phyloP scores from a whole-genome alignment of 2,113 vertebrate genomes.

The Eptesicus fuscus region DNA sequence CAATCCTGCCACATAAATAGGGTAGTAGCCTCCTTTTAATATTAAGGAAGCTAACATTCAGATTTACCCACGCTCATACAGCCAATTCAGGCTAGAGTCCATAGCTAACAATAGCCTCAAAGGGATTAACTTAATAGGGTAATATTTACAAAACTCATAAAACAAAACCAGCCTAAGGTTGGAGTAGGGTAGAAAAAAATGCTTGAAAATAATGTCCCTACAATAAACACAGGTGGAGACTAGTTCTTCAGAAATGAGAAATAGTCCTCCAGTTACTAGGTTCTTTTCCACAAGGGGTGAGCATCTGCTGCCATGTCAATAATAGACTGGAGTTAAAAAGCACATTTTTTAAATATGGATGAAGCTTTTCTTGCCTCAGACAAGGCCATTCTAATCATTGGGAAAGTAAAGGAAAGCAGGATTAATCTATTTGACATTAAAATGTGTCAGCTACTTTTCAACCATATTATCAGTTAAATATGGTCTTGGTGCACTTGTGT shows the following conservation, averaged over 20 bases:
- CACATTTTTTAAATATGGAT: neutral
- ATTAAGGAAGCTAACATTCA: constrained; percentile 28
- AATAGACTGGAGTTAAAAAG: neutral
- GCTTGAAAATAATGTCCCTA: neutral
- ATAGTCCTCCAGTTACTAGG: neutral
- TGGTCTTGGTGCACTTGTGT: neutral
- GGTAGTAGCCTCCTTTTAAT: neutral
- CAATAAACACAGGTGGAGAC: neutral
- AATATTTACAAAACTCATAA: neutral
- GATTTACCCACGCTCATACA: neutral
- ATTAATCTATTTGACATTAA: constrained; percentile 7
- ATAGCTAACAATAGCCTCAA: constrained; percentile 52
- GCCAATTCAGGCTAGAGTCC: neutral
- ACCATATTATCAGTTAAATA: neutral
- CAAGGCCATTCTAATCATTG: neutral
- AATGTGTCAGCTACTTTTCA: constrained; percentile 29
- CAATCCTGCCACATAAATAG: constrained; percentile 8
- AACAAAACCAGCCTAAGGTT: constrained; percentile 17
- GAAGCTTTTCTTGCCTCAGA: constrained; percentile 11
- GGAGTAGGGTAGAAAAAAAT: neutral
- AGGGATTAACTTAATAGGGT: constrained; percentile 31
- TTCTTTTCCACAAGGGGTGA: neutral
- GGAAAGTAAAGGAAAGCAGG: neutral
- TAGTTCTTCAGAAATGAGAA: constrained; percentile 25
- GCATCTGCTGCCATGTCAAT: neutral